phyloP scores from a whole-genome alignment of 1,140 invertebrate genomes.

The Pachyrhynchus sulphureomaculatus region DNA sequence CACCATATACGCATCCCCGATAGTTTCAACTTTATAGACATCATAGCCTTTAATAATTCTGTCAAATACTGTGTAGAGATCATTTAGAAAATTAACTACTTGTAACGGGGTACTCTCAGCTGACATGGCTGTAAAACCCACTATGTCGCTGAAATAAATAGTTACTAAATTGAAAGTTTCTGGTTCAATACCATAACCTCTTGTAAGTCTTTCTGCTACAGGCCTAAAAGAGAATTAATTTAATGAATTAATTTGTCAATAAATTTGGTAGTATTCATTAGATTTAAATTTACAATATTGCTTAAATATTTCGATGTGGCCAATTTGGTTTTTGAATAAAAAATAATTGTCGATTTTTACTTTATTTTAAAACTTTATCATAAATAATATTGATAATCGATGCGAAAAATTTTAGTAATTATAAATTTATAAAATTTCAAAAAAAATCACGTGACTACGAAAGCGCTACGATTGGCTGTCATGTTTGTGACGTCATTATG shows the following conservation, averaged over 20 bases:
- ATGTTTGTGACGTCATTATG: too few species aligned
- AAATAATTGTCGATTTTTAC: too few species aligned
- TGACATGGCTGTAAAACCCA: constrained; percentile 96
- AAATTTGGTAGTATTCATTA: neutral
- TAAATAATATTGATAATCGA: too few species aligned
- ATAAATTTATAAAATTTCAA: too few species aligned
- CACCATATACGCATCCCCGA: constrained; percentile 92
- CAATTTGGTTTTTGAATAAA: too few species aligned
- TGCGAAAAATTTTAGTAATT: too few species aligned
- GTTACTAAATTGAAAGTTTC: constrained; percentile 93
- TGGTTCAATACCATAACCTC: constrained; percentile 87
- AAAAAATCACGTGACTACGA: too few species aligned
- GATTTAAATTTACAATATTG: neutral
- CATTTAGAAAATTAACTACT: constrained; percentile 94
- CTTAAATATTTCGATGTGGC: too few species aligned
- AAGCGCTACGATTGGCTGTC: too few species aligned
- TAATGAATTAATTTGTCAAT: neutral
- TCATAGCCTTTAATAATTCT: constrained; percentile 91
- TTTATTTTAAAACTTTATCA: too few species aligned
- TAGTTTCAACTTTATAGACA: constrained; percentile 96
- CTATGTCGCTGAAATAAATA: constrained; percentile 98
- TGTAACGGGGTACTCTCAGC: constrained; percentile 90
- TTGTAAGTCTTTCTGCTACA: constrained; percentile 81
- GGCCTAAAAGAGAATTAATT: constrained; percentile 60
- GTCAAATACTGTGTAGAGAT: constrained; percentile 94